Evolutionary conservation across 2,797 vertebrate species (phyloP).

Genomic region (Botia kubotai): DNA sequence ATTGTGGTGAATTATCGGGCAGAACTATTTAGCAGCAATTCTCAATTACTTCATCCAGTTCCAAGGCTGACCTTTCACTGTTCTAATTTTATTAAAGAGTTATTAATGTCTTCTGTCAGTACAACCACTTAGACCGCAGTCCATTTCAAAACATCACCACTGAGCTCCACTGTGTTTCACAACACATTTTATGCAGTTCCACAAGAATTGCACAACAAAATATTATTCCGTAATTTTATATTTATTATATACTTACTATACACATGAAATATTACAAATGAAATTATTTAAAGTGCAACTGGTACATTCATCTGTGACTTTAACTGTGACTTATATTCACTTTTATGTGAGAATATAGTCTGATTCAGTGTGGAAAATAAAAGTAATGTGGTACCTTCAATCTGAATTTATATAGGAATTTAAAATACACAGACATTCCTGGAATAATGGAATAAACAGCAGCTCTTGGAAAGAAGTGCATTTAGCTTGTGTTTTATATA

Average conservation of each 20-base stretch:
- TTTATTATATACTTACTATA: slow-evolving; percentile 10
- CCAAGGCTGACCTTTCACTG: slow-evolving; percentile 54
- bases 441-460: background rate
- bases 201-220: background rate
- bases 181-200: background rate
- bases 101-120: slow-evolving; percentile 45
- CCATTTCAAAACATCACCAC: slow-evolving; percentile 6
- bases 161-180: slow-evolving; percentile 4
- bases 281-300: slow-evolving; percentile 7
- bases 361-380: background rate
- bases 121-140: slow-evolving; percentile 17
- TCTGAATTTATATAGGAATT: background rate
- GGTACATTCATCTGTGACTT: background rate
- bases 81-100: slow-evolving; percentile 57
- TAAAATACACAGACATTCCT: background rate
- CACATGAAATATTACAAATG: slow-evolving; percentile 7
- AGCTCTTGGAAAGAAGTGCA: background rate
- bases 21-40: slow-evolving; percentile 41
- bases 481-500: background rate
- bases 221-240: slow-evolving; percentile 5
- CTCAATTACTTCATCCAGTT: slow-evolving; percentile 50
- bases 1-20: slow-evolving; percentile 43
- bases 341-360: background rate
- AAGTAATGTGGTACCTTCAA: background rate
- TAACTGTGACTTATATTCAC: background rate